These are phyloP conservation scores for Chloroceryle inda DNA, from an alignment of 2,797 vertebrate genomes.

Conservation along the genomic window DNA sequence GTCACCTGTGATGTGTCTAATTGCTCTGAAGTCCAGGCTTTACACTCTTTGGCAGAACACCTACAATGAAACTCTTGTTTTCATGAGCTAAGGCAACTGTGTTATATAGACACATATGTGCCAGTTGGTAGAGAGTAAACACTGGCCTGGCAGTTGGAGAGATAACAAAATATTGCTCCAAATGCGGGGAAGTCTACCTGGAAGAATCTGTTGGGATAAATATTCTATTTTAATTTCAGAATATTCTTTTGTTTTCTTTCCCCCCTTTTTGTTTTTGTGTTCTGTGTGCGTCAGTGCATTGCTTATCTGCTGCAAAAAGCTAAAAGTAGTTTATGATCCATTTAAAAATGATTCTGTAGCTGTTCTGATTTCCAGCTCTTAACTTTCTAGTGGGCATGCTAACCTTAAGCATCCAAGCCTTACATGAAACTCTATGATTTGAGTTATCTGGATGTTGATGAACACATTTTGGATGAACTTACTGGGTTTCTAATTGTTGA, in stretches of 20 bases:
- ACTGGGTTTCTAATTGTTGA: background rate
- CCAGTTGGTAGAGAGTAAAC: background rate
- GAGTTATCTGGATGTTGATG: background rate
- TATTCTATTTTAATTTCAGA: background rate
- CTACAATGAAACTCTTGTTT: background rate
- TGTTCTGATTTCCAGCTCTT: background rate
- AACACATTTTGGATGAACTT: background rate
- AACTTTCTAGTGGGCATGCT: background rate
- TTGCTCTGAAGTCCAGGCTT: background rate
- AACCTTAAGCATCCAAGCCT: background rate
- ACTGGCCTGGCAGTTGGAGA: background rate
- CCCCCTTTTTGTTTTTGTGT: background rate
- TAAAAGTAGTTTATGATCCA: background rate
- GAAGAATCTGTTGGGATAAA: background rate
- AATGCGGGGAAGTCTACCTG: background rate
- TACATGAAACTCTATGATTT: background rate
- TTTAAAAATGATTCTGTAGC: background rate
- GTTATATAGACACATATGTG: background rate
- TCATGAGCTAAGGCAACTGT: background rate
- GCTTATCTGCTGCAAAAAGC: background rate
- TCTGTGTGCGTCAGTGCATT: background rate
- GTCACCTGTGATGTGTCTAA: slow-evolving; percentile 17
- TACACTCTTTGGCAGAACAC: background rate
- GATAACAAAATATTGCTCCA: background rate
- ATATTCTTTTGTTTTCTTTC: background rate